phyloP scores from a whole-genome alignment of 2,797 vertebrate species.

The Acipenser transmontanus region DNA sequence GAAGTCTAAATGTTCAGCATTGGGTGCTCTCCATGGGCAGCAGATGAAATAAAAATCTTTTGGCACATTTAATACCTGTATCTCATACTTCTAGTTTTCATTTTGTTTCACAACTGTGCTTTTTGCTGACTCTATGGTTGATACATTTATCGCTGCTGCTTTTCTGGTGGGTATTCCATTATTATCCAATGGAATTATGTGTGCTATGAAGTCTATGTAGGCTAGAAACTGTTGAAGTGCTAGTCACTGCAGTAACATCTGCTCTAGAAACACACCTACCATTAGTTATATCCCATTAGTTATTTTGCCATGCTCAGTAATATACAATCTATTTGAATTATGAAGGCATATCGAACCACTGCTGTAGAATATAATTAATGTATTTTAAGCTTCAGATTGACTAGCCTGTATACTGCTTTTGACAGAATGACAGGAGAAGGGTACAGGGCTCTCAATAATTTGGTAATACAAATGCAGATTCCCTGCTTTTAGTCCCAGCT shows the following conservation, averaged over 20 bases:
- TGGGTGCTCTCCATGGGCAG: slow-evolving; percentile 38
- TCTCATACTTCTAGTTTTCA: slow-evolving; percentile 29
- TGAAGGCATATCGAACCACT: slow-evolving; percentile 33
- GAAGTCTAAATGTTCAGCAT: slow-evolving; percentile 29
- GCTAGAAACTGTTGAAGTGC: slow-evolving; percentile 14
- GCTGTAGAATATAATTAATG: slow-evolving; percentile 43
- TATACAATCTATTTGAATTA: slow-evolving; percentile 45
- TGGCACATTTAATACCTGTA: slow-evolving; percentile 32
- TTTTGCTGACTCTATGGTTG: slow-evolving; percentile 52
- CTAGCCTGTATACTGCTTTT: slow-evolving; percentile 33
- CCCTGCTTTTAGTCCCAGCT: not conserved
- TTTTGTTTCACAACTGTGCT: slow-evolving; percentile 47
- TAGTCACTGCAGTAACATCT: not conserved
- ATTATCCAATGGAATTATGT: slow-evolving; percentile 28
- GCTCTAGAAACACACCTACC: slow-evolving; percentile 21
- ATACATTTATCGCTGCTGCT: slow-evolving; percentile 47
- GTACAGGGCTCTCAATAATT: not conserved
- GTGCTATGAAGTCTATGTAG: not conserved
- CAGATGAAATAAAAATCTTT: slow-evolving; percentile 40
- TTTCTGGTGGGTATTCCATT: slow-evolving; percentile 31
- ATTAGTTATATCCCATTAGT: slow-evolving; percentile 35
- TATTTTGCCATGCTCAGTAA: slow-evolving; percentile 30
- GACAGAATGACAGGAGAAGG: slow-evolving; percentile 36
- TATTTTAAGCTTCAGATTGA: slow-evolving; percentile 41
- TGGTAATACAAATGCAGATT: slow-evolving; percentile 1